Evolutionary conservation across 2,113 vertebrate species (phyloP), one percentile per base, ranked within the genome.

Genomic region (Ceyx margarethae): DNA sequence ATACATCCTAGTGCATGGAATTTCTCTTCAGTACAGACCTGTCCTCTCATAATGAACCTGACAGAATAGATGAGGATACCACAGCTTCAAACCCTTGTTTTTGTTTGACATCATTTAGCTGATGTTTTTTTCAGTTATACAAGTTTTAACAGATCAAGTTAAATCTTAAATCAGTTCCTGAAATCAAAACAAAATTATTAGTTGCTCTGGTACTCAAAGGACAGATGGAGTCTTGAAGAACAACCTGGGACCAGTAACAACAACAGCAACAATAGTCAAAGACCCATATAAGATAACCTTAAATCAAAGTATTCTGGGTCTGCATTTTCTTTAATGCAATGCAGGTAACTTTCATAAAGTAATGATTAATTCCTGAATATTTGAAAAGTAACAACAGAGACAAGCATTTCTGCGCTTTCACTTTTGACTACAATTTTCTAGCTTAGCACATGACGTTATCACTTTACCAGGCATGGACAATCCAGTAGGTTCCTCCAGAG

Each of bases 361-460:
- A 19, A 74, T 33, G 11, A 89, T 26, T 57, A 85, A 74, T 42
- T 78, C 15, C 23, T 54, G 3, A 79, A 85, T 57, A 89, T 7
- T 7, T 35, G 42, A 62, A 62, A 86, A 73, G 17, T 13, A 42
- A 5, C 68, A 81, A 31, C 10, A 62, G 31, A 91, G 62, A 94
- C 31, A 46, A 15, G 69, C 48, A 56, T 71, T 89, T 81, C 84
- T 87, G 17, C 61, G 84, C 65, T 83, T 53, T 0, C 1, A 50
- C 74, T 23, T 81, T 78, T 60, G 57, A 85, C n/a, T 60, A 85
- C 42, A 2, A 90, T 51, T 94, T 91, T 76, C 75, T 79, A 87
- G 53, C 58, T 87, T 58, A 82, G 72, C 15, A 54, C 17, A 87
- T 22, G 4, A 93, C 5, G 15, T 86, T 37, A 37, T 37, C 37